Evolutionary conservation across 2,797 vertebrate species (phyloP), one percentile per base, ranked within the genome.

Genomic region (Emydoidea blandingii): DNA sequence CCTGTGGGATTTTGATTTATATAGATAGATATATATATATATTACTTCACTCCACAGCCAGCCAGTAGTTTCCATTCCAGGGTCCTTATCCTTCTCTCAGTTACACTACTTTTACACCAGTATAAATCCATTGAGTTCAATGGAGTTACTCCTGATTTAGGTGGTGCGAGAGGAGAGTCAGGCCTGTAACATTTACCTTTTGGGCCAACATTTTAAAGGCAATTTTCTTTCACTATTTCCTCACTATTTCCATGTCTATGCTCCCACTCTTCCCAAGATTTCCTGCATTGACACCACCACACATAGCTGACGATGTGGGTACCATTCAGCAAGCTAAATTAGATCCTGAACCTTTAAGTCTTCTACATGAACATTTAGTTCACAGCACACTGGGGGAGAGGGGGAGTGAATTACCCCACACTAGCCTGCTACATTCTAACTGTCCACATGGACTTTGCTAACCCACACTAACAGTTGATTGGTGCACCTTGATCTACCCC

Each of bases 291-390:
- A 11, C 16, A 25, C 10, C 16, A 25, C 12, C 76, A 62, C 23
- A 2, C 10, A 4, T 1, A 18, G 68, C 78, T 49, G 72, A 1
- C 1, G 0, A 6, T 44, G 54, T 14, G 31, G 29, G 76, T 2
- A 1, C 0, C 0, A 3, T 34, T 78, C 44, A 59, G 18, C 16
- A 23, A 41, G 65, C 65, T n/a, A 41, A 72, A 21, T 72, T 72
- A 72, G 34, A 37, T 41, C 65, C 19, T 72, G 65, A 72, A n/a
- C 65, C n/a, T 72, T 72, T 19, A 72, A 11, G 65, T 6, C 14
- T 34, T 62, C 31, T 15, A 62, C 31, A 34, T 16, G 31, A 62
- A 62, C 15, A 62, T 62, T 62, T 34, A 16, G 59, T 34, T 62
- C 57, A 62, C 29, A 5, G 57, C 57, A 62, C 14, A 15, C 57